Evolutionary conservation across 2,888 invertebrate species (phyloP).

Genomic region (Drosophila ezoana): DNA sequence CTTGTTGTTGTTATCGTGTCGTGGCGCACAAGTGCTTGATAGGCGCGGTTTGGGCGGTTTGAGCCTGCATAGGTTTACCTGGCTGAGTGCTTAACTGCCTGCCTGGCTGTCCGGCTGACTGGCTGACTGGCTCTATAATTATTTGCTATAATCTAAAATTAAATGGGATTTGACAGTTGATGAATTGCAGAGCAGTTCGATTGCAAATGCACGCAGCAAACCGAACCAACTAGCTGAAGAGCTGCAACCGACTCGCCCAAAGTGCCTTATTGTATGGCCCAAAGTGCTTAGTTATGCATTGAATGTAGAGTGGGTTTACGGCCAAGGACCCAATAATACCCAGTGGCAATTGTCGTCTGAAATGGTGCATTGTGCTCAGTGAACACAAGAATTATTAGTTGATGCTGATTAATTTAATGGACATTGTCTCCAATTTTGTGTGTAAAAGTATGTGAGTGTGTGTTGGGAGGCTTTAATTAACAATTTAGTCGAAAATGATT

Average conservation of each 20-base stretch:
- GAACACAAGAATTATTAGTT: constrained; percentile 36
- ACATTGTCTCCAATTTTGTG: constrained; percentile 24
- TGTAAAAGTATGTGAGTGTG: neutral
- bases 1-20: constrained; percentile 39
- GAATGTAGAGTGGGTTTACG: constrained; percentile 23
- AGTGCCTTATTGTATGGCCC: constrained; percentile 42
- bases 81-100: constrained; percentile 20
- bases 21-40: constrained; percentile 56
- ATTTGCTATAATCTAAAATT: constrained; percentile 76
- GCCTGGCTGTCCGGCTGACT: constrained; percentile 25
- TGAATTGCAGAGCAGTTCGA: constrained; percentile 72
- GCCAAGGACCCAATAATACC: constrained; percentile 24
- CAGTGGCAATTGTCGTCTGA: constrained; percentile 29
- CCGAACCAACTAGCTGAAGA: constrained; percentile 12
- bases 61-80: constrained; percentile 19
- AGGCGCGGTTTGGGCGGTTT: constrained; percentile 25
- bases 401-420: constrained; percentile 59
- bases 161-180: constrained; percentile 77
- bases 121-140: constrained; percentile 60
- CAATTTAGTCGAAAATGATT: neutral
- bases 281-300: constrained; percentile 56
- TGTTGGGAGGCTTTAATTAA: neutral
- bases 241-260: constrained; percentile 5
- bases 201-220: constrained; percentile 52
- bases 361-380: constrained; percentile 33